Conservation (phyloP, 2,888 invertebrate species). For the Melikaiella ostensackeni region DNA sequence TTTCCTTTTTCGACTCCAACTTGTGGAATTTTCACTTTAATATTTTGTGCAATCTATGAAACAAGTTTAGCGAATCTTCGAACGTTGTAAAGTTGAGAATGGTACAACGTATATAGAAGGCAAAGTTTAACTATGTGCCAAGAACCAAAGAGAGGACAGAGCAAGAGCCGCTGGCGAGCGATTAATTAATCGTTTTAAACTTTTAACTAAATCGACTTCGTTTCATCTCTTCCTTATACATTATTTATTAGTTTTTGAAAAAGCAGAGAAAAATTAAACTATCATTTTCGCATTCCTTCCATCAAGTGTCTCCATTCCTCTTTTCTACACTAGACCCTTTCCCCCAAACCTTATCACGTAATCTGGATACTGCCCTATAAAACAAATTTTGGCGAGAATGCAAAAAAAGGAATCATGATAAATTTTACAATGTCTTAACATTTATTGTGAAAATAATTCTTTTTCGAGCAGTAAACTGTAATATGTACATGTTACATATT, state of each 20-base stretch:
- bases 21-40: conserved; percentile 9
- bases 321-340: too few species aligned
- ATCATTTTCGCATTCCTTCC: not conserved
- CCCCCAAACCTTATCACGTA: too few species aligned
- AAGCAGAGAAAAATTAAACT: not conserved
- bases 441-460: too few species aligned
- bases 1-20: not conserved
- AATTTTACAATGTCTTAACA: too few species aligned
- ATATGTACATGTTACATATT: too few species aligned
- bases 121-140: conserved; percentile 48
- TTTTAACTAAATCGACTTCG: conserved; percentile 67
- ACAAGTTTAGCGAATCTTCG: conserved; percentile 46
- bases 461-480: too few species aligned
- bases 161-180: conserved; percentile 44
- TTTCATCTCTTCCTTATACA: conserved; percentile 48
- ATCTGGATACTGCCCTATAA: too few species aligned
- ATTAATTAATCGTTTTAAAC: conserved; percentile 70
- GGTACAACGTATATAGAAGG: conserved; percentile 32
- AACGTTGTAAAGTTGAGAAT: conserved; percentile 52
- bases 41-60: conserved; percentile 6
- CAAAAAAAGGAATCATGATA: too few species aligned
- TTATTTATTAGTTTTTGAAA: conserved; percentile 41
- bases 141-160: conserved; percentile 43
- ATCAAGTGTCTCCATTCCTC: too few species aligned
- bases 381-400: too few species aligned